Evolutionary conservation across 2,113 vertebrate genomes (phyloP).

Genomic region (Puntigrus tetrazona): DNA sequence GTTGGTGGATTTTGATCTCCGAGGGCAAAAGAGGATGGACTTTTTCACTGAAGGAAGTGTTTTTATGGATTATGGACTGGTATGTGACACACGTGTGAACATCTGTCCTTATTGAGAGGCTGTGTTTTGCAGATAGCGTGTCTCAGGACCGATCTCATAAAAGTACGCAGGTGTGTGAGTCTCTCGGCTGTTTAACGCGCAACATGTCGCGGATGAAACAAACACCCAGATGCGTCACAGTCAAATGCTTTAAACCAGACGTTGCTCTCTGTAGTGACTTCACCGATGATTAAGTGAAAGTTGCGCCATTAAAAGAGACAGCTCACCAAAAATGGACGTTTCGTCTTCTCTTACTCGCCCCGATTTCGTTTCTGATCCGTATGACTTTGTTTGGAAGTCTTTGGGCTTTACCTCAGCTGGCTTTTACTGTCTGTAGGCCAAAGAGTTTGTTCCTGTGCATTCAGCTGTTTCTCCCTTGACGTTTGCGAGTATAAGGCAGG

Average conservation of each 20-base stretch:
- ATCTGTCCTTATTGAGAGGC: not conserved
- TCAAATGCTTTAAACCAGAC: slow-evolving; percentile 13
- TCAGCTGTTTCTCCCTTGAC: not conserved
- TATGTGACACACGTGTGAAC: not conserved
- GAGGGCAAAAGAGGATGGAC: no score
- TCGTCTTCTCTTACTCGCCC: not conserved
- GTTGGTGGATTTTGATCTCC: no score
- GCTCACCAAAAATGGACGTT: not conserved
- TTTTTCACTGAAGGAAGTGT: no score
- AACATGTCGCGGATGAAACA: not conserved
- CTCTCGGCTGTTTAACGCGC: slow-evolving; percentile 49
- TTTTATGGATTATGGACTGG: no score
- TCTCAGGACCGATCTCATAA: slow-evolving; percentile 54
- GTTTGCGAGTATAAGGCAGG: slow-evolving; percentile 12
- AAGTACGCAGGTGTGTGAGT: slow-evolving; percentile 68
- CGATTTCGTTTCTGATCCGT: not conserved
- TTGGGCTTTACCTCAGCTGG: not conserved
- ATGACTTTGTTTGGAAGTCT: not conserved
- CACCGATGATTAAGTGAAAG: not conserved
- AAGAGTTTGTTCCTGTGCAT: slow-evolving; percentile 12
- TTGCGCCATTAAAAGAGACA: not conserved
- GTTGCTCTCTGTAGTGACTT: not conserved
- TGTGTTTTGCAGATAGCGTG: not conserved
- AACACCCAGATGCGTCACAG: not conserved
- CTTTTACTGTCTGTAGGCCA: not conserved